Base-by-base conservation (phyloP, 2,797 vertebrate species). In the Melopsittacus undulatus region DNA sequence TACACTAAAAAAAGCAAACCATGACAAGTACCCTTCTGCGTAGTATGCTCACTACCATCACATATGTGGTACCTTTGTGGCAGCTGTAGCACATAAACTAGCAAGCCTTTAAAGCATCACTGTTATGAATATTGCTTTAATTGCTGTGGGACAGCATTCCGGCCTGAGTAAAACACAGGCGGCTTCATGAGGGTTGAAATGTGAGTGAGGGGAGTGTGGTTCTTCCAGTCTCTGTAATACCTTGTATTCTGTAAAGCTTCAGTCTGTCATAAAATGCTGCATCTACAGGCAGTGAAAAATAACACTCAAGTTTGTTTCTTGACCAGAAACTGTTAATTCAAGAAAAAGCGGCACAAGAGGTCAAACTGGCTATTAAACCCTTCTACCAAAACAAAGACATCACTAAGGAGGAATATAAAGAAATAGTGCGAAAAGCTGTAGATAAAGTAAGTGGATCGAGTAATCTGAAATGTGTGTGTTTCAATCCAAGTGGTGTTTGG, bases 371-470 rank as follows among this genome's bases (percentile, higher is more conserved):
- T 38, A 99, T 99, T 92, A 99, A 99, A 96, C 99, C 99, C 80
- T 99, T 98, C 97, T 99, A 99, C 98, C 99, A 99, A 98, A 99
- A 99, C 96, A 99, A 99, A 97, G 99, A 99, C 91, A 99, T 99
- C 98, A 99, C 99, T 26, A 99, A 99, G 98, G 99, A 99, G 66
- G 99, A 99, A 89, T 99, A 99, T 95, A 99, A 99, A 96, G 99
- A 99, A 97, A 99, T 99, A 21, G 99, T 99, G 66, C 98, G 99
- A 95, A 99, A 99, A 98, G 99, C 99, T 52, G 99, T 99, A 29
- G 99, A 99, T 97, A 99, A 99, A 97, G 99, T 99, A 97, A 98
- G 98, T 97, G 13, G 51, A 4, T 62, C 5, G 14, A 4, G 11
- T 74, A 7, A 72, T 46, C 83, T 23, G 10, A 46, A 63, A 42